These are phyloP conservation scores for Catalaphyllia jardinei DNA, from an alignment of 64 coral and sea anemone genomes.

Conservation along the genomic window DNA sequence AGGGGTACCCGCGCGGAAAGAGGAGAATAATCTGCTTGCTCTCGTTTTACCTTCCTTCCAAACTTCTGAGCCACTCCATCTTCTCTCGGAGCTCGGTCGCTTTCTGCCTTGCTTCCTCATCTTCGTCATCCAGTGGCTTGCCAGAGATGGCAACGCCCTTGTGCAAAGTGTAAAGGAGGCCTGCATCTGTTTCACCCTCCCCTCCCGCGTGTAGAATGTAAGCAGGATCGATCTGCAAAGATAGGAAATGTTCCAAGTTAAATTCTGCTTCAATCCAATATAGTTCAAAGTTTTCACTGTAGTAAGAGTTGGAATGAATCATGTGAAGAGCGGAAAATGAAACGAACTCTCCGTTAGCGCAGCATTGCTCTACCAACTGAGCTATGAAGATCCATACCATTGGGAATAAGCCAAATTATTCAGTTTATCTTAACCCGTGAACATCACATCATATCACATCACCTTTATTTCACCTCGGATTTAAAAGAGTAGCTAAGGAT, in stretches of 20 bases:
- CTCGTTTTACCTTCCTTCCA: constrained; percentile 51
- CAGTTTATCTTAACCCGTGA: not conserved
- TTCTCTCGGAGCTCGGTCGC: constrained; percentile 14
- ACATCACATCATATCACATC: too few relatives aligned
- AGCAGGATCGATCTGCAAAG: constrained; percentile 45
- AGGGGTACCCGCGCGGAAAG: not conserved
- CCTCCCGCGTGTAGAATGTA: constrained; percentile 27
- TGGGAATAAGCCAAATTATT: too few relatives aligned
- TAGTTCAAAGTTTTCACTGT: too few relatives aligned
- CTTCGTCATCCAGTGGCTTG: constrained; percentile 23
- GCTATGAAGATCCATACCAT: too few relatives aligned
- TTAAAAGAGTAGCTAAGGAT: too few relatives aligned
- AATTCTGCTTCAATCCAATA: not conserved
- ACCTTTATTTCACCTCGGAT: too few relatives aligned
- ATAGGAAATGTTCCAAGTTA: not conserved
- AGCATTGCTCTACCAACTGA: too few relatives aligned
- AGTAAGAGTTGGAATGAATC: too few relatives aligned
- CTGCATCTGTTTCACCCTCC: not conserved
- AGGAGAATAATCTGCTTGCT: not conserved
- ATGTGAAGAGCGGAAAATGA: too few relatives aligned
- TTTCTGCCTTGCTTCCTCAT: constrained; percentile 27
- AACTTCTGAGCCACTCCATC: constrained; percentile 24
- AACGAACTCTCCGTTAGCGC: too few relatives aligned
- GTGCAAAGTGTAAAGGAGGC: constrained; percentile 40
- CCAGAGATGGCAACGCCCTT: constrained; percentile 50